phyloP scores from a whole-genome alignment of 2,113 vertebrate species.

The Rhea pennata region DNA sequence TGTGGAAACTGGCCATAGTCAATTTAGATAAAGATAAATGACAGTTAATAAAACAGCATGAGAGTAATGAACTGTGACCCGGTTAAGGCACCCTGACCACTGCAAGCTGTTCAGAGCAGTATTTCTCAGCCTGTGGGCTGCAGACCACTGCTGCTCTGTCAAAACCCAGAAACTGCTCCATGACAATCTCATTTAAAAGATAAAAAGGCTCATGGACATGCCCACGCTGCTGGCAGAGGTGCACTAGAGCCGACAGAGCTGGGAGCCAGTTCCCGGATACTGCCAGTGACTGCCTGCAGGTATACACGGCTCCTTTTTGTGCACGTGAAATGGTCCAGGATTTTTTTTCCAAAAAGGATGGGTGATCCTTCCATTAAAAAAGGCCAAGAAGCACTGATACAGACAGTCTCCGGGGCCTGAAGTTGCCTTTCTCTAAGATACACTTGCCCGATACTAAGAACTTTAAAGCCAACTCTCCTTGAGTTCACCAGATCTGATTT shows the following conservation, averaged over 20 bases:
- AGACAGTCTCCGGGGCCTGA: neutral
- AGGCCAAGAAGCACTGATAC: neutral
- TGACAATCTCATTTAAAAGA: neutral
- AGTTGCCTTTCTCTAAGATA: neutral
- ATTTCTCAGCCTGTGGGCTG: neutral
- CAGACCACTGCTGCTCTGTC: neutral
- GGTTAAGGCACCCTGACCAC: neutral
- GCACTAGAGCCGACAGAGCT: neutral
- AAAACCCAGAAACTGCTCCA: neutral
- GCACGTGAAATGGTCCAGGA: neutral
- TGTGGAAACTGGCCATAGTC: neutral
- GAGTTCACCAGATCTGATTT: neutral
- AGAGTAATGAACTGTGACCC: neutral
- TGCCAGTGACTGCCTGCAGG: slow-evolving; percentile 5
- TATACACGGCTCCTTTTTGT: neutral
- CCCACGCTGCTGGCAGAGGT: neutral
- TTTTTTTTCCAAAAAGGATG: neutral
- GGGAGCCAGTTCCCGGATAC: neutral
- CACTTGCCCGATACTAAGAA: rapidly evolving
- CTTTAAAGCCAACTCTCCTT: neutral
- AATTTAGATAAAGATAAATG: neutral
- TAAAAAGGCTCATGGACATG: neutral
- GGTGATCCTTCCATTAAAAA: neutral
- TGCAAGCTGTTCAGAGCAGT: neutral
- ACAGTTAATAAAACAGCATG: neutral